phyloP scores from a whole-genome alignment of 2,113 vertebrate species.

The Pteropus alecto region DNA sequence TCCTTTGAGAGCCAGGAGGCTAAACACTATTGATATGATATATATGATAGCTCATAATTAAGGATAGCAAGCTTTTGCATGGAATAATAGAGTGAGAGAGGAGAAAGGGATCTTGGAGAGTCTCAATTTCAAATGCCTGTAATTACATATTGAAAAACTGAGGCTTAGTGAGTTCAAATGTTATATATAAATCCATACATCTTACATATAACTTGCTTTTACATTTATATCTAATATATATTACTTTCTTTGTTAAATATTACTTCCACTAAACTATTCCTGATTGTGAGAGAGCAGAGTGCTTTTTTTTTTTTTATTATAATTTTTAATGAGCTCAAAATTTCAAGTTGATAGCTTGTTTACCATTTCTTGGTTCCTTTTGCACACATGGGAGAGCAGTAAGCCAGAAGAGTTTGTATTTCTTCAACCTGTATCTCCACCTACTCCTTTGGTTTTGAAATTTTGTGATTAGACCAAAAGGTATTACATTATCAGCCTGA shows the following conservation, averaged over 20 bases:
- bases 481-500: background rate
- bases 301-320: background rate
- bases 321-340: background rate
- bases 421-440: background rate
- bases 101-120: background rate
- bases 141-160: background rate
- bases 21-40: background rate
- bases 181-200: background rate
- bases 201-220: background rate
- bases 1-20: background rate
- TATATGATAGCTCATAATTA: background rate
- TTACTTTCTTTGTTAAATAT: slow-evolving; percentile 8
- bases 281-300: background rate
- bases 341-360: background rate
- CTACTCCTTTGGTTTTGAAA: background rate
- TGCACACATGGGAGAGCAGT: background rate
- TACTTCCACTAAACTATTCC: background rate
- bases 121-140: background rate
- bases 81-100: background rate
- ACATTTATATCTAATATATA: background rate
- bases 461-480: background rate
- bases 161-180: background rate
- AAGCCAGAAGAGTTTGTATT: background rate
- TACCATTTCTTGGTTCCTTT: background rate
- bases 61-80: background rate